Evolutionary conservation across 2,888 invertebrate species (phyloP).

Genomic region (Pammene aurita): DNA sequence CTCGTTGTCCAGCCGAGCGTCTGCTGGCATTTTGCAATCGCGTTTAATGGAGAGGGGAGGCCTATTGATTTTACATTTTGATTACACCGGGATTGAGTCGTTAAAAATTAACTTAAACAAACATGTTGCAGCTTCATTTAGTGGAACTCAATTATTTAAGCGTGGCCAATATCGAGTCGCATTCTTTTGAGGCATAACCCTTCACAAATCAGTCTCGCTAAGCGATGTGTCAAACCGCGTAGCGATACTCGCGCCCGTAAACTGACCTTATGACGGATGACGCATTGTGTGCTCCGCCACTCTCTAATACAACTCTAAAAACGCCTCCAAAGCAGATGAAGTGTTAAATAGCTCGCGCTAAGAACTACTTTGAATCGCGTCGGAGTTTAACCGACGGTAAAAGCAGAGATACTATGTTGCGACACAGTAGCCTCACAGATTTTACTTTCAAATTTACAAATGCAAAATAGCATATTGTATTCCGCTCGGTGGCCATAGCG

Average conservation of each 20-base stretch:
- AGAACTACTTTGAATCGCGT: constrained; percentile 45
- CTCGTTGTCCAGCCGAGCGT: constrained; percentile 63
- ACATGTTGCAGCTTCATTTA: constrained; percentile 14
- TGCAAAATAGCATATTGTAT: constrained; percentile 79
- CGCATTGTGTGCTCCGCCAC: constrained; percentile 66
- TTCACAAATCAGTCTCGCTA: constrained; percentile 74
- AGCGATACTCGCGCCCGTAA: constrained; percentile 76
- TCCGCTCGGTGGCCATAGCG: constrained; percentile 59
- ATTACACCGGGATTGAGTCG: constrained; percentile 25
- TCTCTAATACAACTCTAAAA: constrained; percentile 45
- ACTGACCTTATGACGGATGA: constrained; percentile 73
- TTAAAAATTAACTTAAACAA: constrained; percentile 32
- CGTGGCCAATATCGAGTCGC: constrained; percentile 49
- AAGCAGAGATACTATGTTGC: constrained; percentile 67
- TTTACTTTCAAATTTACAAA: constrained; percentile 77
- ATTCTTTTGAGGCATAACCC: constrained; percentile 55
- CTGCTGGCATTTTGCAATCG: constrained; percentile 42
- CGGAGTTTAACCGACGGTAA: constrained; percentile 28
- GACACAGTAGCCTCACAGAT: constrained; percentile 73
- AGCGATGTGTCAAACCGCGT: constrained; percentile 72
- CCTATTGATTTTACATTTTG: constrained; percentile 41
- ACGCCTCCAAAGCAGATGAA: constrained; percentile 40
- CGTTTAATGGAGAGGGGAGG: constrained; percentile 42
- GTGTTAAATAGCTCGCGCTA: constrained; percentile 49
- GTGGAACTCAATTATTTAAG: constrained; percentile 31